Percentiles rank a stretch among this genome's conserved stretches.
phyloP scores from a whole-genome alignment of 2,113 vertebrate species.

The Gallinago media region DNA sequence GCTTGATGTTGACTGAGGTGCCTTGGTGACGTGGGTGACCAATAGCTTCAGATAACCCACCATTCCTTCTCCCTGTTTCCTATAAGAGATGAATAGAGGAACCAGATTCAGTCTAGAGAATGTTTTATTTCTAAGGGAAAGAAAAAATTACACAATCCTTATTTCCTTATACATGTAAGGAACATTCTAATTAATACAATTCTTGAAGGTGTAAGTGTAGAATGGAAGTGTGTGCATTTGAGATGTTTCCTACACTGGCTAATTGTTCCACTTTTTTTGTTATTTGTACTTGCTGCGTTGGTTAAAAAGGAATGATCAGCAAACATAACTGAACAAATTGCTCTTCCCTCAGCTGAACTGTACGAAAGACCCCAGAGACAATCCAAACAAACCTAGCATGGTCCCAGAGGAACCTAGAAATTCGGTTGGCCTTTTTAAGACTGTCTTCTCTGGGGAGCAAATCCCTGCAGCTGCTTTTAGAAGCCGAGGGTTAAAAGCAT shows the following conservation, averaged over 20 bases:
- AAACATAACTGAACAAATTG: conserved; percentile 61
- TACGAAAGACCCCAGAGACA: conserved; percentile 39
- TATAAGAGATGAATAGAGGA: neutral
- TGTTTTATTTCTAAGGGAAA: neutral
- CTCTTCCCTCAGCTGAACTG: conserved; percentile 57
- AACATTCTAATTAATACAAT: neutral
- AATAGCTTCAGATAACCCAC: neutral
- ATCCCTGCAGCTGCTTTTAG: conserved; percentile 65
- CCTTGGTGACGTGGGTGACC: neutral
- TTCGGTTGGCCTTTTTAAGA: conserved; percentile 38
- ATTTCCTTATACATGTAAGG: neutral
- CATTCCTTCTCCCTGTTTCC: neutral
- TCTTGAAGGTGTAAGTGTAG: neutral
- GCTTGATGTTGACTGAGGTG: neutral
- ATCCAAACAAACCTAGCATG: neutral
- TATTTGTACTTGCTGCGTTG: conserved; percentile 28
- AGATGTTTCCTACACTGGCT: neutral
- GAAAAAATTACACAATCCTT: neutral
- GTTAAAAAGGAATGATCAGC: conserved; percentile 52
- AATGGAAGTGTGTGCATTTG: neutral
- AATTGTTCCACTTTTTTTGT: neutral
- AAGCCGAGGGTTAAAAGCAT: conserved; percentile 64
- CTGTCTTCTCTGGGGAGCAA: conserved; percentile 40
- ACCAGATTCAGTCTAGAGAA: neutral
- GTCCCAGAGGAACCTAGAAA: conserved; percentile 43